Conservation (phyloP, 2,888 invertebrate species). For the Leucophenga maculata region DNA sequence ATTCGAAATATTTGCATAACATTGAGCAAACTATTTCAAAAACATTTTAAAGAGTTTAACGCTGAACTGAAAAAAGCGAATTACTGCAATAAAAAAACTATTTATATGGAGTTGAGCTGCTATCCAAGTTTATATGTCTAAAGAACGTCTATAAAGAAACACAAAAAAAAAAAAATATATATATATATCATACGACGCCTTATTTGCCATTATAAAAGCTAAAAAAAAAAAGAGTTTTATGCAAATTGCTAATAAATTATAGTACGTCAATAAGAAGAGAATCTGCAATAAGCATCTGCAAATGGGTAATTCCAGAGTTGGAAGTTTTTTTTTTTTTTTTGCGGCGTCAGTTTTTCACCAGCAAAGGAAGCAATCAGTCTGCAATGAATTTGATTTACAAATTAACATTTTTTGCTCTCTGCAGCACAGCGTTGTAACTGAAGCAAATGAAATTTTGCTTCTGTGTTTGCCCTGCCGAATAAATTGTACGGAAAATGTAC, state of each 20-base stretch:
- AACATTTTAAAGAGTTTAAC: not conserved
- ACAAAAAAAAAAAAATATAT: not conserved
- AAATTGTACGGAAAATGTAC: not conserved
- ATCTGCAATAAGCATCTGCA: too few species aligned
- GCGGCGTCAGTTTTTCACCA: not conserved
- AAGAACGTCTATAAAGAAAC: not conserved
- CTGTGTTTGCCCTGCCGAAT: not conserved
- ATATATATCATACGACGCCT: not conserved
- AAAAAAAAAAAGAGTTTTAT: slow-evolving; percentile 55
- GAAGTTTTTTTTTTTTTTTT: too few species aligned
- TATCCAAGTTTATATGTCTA: not conserved
- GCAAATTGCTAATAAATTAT: slow-evolving; percentile 67
- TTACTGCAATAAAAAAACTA: not conserved
- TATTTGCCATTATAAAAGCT: not conserved
- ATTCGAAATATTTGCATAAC: slow-evolving; percentile 55
- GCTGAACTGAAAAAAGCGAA: not conserved
- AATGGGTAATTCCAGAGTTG: too few species aligned
- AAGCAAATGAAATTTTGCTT: not conserved
- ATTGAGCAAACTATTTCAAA: slow-evolving; percentile 54
- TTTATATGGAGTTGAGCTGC: not conserved
- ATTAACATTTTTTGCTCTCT: slow-evolving; percentile 16
- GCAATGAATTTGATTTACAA: slow-evolving; percentile 20
- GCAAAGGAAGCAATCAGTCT: slow-evolving; percentile 2
- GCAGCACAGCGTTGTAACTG: not conserved
- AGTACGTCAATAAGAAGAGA: slow-evolving; percentile 36